Percentiles rank a stretch among this genome's conserved stretches.
Evolutionary conservation across 2,797 vertebrate genomes (phyloP).

Genomic region (Pangasius macronema): DNA sequence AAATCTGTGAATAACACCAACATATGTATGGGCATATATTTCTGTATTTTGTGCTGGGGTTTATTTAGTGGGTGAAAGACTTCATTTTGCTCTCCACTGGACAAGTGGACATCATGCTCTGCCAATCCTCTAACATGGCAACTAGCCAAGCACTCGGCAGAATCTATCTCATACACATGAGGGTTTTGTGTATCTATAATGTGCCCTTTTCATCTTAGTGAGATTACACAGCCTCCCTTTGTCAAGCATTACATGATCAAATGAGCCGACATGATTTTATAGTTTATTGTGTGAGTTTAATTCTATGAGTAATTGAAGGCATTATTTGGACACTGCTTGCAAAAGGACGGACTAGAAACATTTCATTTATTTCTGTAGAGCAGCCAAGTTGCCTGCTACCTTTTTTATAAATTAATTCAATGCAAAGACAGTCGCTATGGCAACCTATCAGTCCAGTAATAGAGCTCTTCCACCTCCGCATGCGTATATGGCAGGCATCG

Average conservation of each 20-base stretch:
- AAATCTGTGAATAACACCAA: slow-evolving; percentile 12
- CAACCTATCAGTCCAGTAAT: slow-evolving; percentile 74
- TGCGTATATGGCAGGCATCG: slow-evolving; percentile 48
- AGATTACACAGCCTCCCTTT: slow-evolving; percentile 31
- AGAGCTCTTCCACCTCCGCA: slow-evolving; percentile 65
- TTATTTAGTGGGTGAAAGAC: slow-evolving; percentile 39
- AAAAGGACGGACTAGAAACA: slow-evolving; percentile 11
- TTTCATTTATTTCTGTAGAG: slow-evolving; percentile 36
- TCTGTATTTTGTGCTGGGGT: background rate
- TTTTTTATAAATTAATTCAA: slow-evolving; percentile 68
- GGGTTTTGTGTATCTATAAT: slow-evolving; percentile 13
- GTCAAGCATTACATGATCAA: slow-evolving; percentile 27
- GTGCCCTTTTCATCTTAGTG: slow-evolving; percentile 11
- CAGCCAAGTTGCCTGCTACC: slow-evolving; percentile 60
- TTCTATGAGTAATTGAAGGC: slow-evolving; percentile 29
- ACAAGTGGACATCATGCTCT: background rate
- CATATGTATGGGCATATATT: background rate
- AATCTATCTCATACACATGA: slow-evolving; percentile 20
- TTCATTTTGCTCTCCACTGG: slow-evolving; percentile 37
- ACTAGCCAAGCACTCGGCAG: slow-evolving; percentile 4
- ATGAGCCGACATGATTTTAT: slow-evolving; percentile 35
- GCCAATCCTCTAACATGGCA: slow-evolving; percentile 24
- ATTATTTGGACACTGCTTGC: slow-evolving; percentile 40
- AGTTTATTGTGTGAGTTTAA: background rate
- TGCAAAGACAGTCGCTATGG: slow-evolving; percentile 79